These are phyloP conservation scores for Xylota segnis DNA, from an alignment of 2,888 invertebrate species.

Conservation along the genomic window DNA sequence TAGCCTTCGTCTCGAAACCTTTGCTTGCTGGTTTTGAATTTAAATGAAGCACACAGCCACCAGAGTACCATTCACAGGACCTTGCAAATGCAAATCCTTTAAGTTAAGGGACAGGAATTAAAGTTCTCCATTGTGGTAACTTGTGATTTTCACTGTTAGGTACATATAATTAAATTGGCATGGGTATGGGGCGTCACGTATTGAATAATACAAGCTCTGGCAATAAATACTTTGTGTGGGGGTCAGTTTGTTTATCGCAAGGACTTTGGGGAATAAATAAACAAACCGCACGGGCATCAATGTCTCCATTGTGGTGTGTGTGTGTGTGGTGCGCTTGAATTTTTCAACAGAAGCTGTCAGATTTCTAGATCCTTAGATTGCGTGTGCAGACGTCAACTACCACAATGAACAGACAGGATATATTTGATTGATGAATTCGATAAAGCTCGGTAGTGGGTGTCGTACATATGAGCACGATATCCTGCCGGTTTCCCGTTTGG, in stretches of 20 bases:
- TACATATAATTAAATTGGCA: conserved; percentile 31
- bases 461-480: not conserved
- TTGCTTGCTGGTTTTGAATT: conserved; percentile 42
- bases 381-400: conserved; percentile 11
- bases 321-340: conserved; percentile 10
- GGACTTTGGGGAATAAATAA: conserved; percentile 28
- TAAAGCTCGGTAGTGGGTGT: conserved; percentile 27
- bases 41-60: conserved; percentile 25
- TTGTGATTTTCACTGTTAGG: conserved; percentile 4
- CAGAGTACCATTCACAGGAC: not conserved
- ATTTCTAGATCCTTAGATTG: conserved; percentile 18
- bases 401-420: not conserved
- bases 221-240: conserved; percentile 34
- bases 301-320: not conserved
- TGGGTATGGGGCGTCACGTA: conserved; percentile 15
- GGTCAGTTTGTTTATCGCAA: not conserved
- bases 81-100: conserved; percentile 7
- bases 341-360: conserved; percentile 28
- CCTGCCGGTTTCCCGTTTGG: not conserved
- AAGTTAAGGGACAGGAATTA: conserved; percentile 27
- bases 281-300: conserved; percentile 5
- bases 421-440: conserved; percentile 62
- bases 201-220: conserved; percentile 24
- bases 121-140: conserved; percentile 14
- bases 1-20: conserved; percentile 31